These are phyloP conservation scores for Tachystola acroxantha DNA, from an alignment of 2,888 invertebrate species.

Conservation along the genomic window DNA sequence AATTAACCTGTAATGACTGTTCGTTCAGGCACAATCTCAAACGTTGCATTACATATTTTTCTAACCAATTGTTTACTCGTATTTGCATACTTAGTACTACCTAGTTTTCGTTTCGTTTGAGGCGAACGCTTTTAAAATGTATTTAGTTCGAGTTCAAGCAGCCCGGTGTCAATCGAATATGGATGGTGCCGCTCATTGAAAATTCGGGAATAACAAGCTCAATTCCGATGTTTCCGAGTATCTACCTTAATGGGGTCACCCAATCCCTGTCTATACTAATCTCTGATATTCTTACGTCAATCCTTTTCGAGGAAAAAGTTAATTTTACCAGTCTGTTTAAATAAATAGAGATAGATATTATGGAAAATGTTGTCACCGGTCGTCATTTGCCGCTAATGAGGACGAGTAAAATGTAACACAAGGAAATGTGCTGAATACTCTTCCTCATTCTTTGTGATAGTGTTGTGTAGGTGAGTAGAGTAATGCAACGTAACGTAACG, in stretches of 20 bases:
- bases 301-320: neutral
- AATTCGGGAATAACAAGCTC: conserved; percentile 38
- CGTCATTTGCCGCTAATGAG: conserved; percentile 29
- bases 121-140: conserved; percentile 41
- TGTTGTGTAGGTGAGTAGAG: conserved; percentile 53
- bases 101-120: conserved; percentile 17
- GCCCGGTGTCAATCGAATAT: conserved; percentile 40
- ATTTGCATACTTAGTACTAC: no score
- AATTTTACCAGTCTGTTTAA: neutral
- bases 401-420: conserved; percentile 58
- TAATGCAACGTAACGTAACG: conserved; percentile 39
- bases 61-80: no score
- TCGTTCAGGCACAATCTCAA: no score
- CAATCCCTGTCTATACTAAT: conserved; percentile 7
- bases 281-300: neutral
- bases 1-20: no score
- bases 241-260: conserved; percentile 19
- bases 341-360: conserved; percentile 7
- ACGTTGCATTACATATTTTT: no score
- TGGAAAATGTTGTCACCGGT: conserved; percentile 6
- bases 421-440: conserved; percentile 53
- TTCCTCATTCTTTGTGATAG: conserved; percentile 64
- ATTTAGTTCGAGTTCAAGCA: conserved; percentile 60
- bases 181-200: conserved; percentile 26
- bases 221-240: conserved; percentile 17